Evolutionary conservation across 1,140 invertebrate species (phyloP).

Genomic region (Papilio dardanus): DNA sequence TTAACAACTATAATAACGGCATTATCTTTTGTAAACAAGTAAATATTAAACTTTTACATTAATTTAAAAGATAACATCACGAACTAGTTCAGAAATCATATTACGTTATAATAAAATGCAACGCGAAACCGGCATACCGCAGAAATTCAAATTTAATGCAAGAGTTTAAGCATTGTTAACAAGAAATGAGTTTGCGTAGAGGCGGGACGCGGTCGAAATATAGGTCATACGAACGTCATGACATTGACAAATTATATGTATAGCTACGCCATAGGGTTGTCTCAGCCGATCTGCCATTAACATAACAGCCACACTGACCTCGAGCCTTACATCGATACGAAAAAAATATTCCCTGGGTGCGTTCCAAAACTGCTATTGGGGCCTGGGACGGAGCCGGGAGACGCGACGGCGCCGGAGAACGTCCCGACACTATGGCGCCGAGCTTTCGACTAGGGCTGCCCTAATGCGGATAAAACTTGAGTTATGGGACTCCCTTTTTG

Average conservation of each 20-base stretch:
- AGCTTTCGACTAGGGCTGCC: conserved; percentile 10
- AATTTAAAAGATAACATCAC: background rate
- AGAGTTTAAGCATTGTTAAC: conserved; percentile 35
- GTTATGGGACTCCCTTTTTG: conserved; percentile 28
- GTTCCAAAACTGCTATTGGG: conserved; percentile 63
- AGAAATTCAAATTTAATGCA: conserved; percentile 29
- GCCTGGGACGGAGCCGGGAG: conserved; percentile 52
- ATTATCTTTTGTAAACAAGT: background rate
- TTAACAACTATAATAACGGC: background rate
- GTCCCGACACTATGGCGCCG: conserved; percentile 57
- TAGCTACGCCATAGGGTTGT: conserved; percentile 67
- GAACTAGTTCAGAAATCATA: background rate
- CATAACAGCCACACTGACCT: conserved; percentile 70
- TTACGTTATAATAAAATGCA: conserved; percentile 2
- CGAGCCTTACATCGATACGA: conserved; percentile 71
- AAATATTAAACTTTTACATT: background rate
- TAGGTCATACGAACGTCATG: conserved; percentile 40
- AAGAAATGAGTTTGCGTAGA: conserved; percentile 32
- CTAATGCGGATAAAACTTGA: conserved; percentile 36
- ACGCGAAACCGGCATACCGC: conserved; percentile 1
- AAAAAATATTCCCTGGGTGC: conserved; percentile 74
- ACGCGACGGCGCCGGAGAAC: conserved; percentile 64
- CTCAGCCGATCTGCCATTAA: conserved; percentile 66
- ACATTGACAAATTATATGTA: conserved; percentile 73
- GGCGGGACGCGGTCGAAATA: conserved; percentile 28